Evolutionary conservation across 2,888 invertebrate genomes (phyloP).

Genomic region (Chorisops tibialis): DNA sequence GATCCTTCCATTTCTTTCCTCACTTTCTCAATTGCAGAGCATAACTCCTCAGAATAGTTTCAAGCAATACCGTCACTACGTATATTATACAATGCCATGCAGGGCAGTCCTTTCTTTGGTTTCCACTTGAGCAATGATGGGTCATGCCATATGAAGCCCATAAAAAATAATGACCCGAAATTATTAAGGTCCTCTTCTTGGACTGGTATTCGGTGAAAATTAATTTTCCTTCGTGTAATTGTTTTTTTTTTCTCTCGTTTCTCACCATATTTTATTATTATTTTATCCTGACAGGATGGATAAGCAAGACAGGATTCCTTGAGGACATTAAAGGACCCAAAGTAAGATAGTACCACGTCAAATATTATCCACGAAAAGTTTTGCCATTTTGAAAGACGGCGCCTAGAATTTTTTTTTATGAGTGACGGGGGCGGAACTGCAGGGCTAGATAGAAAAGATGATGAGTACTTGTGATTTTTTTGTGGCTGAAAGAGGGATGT

Average conservation of each 20-base stretch:
- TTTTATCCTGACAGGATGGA: too few species aligned
- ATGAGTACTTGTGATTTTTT: too few species aligned
- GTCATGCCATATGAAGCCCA: slow-evolving; percentile 3
- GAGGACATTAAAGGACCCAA: neutral
- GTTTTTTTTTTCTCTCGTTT: slow-evolving; percentile 1
- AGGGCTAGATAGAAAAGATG: too few species aligned
- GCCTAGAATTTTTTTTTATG: neutral
- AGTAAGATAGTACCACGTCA: slow-evolving; percentile 3
- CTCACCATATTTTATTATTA: neutral
- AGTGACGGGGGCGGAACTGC: too few species aligned
- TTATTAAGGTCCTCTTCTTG: slow-evolving; percentile 1
- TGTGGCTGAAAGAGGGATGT: too few species aligned
- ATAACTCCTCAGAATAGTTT: too few species aligned
- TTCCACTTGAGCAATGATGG: neutral
- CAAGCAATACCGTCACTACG: too few species aligned
- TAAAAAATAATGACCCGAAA: slow-evolving; percentile 20
- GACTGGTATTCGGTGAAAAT: slow-evolving; percentile 5
- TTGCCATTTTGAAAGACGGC: neutral
- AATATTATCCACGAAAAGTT: slow-evolving; percentile 6
- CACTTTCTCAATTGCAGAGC: too few species aligned
- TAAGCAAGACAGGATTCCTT: too few species aligned
- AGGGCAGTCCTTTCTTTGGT: neutral
- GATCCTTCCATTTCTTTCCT: too few species aligned
- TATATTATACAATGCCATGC: neutral
- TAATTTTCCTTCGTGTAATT: slow-evolving; percentile 10